phyloP scores from a whole-genome alignment of 2,888 invertebrate genomes.

The Epinotia nisella region DNA sequence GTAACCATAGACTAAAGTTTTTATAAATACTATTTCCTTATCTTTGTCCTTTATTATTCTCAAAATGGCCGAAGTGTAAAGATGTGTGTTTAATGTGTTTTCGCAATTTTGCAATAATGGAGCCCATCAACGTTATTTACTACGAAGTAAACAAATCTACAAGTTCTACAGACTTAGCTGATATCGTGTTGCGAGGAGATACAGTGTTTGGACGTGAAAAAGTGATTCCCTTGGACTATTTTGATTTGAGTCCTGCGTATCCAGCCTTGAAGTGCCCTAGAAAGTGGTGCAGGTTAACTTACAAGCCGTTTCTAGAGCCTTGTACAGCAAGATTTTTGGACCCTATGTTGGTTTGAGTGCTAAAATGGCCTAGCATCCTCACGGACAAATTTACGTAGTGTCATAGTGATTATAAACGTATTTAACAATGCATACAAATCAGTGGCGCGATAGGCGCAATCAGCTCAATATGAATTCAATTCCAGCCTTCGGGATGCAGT shows the following conservation, averaged over 20 bases:
- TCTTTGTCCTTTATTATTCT: constrained; percentile 54
- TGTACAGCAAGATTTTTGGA: constrained; percentile 52
- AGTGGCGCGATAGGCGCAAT: constrained; percentile 67
- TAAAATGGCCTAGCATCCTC: constrained; percentile 65
- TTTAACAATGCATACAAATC: constrained; percentile 67
- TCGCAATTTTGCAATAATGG: constrained; percentile 75
- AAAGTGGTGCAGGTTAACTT: constrained; percentile 62
- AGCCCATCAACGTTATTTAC: constrained; percentile 69
- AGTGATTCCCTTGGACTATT: constrained; percentile 55
- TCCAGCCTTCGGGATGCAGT: constrained; percentile 56
- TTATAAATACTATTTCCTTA: constrained; percentile 36
- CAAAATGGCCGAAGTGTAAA: constrained; percentile 83
- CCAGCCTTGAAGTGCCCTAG: constrained; percentile 58
- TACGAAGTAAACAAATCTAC: constrained; percentile 65
- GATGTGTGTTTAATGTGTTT: constrained; percentile 67
- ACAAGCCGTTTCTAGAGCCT: constrained; percentile 69
- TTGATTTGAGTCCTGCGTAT: constrained; percentile 58
- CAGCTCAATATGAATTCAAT: constrained; percentile 50
- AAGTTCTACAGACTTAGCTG: constrained; percentile 60
- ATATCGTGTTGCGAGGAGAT: constrained; percentile 61
- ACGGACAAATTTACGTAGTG: constrained; percentile 53
- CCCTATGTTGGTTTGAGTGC: constrained; percentile 62
- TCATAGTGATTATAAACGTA: constrained; percentile 53
- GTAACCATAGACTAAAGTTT: constrained; percentile 27
- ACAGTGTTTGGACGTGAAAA: constrained; percentile 57